phyloP scores from a whole-genome alignment of 1,140 invertebrate species.

The Achatina immaculata region DNA sequence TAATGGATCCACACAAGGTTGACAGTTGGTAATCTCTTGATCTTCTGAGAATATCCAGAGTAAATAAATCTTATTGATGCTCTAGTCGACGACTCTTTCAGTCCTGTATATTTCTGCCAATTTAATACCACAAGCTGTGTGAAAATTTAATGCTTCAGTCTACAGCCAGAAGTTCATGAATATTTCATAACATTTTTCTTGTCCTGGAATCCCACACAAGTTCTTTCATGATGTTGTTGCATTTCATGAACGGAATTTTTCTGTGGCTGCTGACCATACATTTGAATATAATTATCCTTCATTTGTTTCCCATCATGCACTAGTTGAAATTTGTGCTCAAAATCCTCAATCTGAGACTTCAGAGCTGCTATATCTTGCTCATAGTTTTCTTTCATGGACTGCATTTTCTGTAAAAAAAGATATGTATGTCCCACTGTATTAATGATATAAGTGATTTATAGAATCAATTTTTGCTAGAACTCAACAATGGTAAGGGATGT shows the following conservation, averaged over 20 bases:
- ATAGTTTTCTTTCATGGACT: constrained; percentile 28
- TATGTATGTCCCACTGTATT: background rate
- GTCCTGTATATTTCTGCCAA: too few relatives aligned
- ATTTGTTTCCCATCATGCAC: background rate
- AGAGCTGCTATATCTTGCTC: constrained; percentile 14
- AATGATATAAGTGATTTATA: background rate
- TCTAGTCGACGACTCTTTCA: too few relatives aligned
- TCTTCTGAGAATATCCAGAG: too few relatives aligned
- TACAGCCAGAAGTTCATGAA: too few relatives aligned
- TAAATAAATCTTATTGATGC: too few relatives aligned
- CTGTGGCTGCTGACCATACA: background rate
- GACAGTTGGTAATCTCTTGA: too few relatives aligned
- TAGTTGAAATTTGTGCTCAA: background rate
- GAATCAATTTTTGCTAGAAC: too few relatives aligned
- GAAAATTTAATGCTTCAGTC: too few relatives aligned
- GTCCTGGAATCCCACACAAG: background rate
- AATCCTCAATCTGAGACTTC: constrained; percentile 3
- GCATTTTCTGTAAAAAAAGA: constrained; percentile 28
- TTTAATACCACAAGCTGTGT: background rate
- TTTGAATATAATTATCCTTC: background rate
- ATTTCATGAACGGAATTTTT: background rate
- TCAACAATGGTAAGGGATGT: too few relatives aligned
- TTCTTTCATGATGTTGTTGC: background rate
- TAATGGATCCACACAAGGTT: too few relatives aligned
- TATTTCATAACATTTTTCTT: background rate